A percentile compares a stretch with the other conserved stretches of the same genome.
Evolutionary conservation across 2,797 vertebrate species (phyloP).

Genomic region (Spinibarbus caldwelli): DNA sequence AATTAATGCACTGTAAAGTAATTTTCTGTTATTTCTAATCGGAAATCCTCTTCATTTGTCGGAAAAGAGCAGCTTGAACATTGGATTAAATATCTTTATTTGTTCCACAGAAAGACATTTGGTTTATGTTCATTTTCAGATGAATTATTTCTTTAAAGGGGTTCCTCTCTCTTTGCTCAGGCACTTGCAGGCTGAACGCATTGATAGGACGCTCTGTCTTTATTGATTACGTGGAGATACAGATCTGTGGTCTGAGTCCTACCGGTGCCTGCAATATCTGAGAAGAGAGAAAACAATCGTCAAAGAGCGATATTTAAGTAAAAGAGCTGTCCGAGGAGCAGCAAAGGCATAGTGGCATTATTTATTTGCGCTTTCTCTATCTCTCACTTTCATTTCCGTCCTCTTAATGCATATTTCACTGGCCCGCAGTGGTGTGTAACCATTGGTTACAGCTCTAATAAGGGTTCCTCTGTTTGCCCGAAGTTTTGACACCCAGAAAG

Average conservation of each 20-base stretch:
- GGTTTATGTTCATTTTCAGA: not conserved
- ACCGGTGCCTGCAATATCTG: not conserved
- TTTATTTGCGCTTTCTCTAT: conserved; percentile 3
- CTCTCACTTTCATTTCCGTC: conserved; percentile 14
- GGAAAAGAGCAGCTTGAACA: not conserved
- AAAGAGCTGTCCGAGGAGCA: conserved; percentile 22
- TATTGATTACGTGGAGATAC: conserved; percentile 23
- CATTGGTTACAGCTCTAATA: conserved; percentile 38
- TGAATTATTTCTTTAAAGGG: not conserved
- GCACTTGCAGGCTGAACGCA: not conserved
- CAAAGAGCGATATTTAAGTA: conserved; percentile 13
- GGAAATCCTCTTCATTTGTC: not conserved
- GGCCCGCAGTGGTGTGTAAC: conserved; percentile 40
- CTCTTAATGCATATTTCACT: conserved; percentile 51
- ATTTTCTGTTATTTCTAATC: not conserved
- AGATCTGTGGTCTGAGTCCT: conserved; percentile 31
- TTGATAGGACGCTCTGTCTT: conserved; percentile 23
- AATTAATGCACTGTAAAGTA: not conserved
- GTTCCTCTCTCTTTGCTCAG: not conserved
- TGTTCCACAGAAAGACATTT: not conserved
- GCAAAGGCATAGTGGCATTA: not conserved
- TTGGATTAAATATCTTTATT: not conserved
- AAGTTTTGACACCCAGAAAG: conserved; percentile 42
- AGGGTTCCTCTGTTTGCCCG: conserved; percentile 21
- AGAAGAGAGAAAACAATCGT: conserved; percentile 8